Base-by-base conservation (phyloP, 2,888 invertebrate genomes). In the Nudaria mundana region DNA sequence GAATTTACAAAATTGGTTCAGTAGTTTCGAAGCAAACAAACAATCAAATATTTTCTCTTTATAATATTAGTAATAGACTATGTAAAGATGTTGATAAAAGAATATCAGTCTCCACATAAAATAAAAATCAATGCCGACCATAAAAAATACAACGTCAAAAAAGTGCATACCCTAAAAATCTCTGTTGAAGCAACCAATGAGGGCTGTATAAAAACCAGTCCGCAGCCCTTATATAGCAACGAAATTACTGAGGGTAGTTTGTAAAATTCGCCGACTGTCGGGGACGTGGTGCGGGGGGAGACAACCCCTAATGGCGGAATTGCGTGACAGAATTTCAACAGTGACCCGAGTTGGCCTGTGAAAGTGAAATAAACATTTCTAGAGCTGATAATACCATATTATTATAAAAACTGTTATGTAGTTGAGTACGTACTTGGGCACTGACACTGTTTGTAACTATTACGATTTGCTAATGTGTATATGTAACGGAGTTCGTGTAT, bases 291-390 rank as follows among this genome's bases (percentile, higher is more conserved):
- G 37, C 48, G 50, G 62, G 47, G 47, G 34, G 58, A 70, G 77
- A 80, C 84, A 76, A 80, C 81, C 83, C 85, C 75, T 89, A 89
- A 89, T 89, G 87, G 89, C 76, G 67, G 77, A 62, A 87, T 89
- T 76, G 89, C 89, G 89, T 89, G 89, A 84, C 87, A 82, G 80
- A 81, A 85, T 87, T 87, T 87, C 81, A 87, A 81, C 86, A 87
- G 82, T 87, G 87, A 86, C 86, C 86, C 79, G 74, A 69, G 73
- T 75, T 76, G 69, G 70, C 75, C 75, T 70, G 79, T 79, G 86
- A 88, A 87, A 88, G 87, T 88, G 87, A 88, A 87, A 86, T n/a
- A 81, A 81, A 86, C 76, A 46, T 77, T 26, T 66, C 56, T 52
- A 53, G 83, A 82, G 87, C 54, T 74, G 84, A 41, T 76, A 44